These are phyloP conservation scores for Drosophila nigritarsus DNA, from an alignment of 2,888 invertebrate species.

Conservation along the genomic window DNA sequence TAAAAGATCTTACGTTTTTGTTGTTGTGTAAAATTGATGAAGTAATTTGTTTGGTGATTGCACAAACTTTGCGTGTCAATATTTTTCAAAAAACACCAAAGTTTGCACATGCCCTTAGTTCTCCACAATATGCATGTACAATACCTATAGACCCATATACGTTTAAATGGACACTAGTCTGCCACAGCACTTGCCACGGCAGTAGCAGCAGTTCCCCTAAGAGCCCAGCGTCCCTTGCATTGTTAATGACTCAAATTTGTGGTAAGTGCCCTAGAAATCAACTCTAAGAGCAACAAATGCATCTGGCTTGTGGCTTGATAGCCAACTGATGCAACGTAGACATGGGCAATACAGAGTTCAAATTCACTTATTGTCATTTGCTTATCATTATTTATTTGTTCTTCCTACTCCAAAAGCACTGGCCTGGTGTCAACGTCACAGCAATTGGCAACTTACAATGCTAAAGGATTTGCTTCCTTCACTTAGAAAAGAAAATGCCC, in stretches of 20 bases:
- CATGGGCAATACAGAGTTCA: neutral
- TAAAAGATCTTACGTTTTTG: conserved; percentile 78
- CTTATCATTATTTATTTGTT: neutral
- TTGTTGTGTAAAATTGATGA: conserved; percentile 80
- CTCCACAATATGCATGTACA: neutral
- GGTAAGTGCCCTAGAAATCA: conserved; percentile 50
- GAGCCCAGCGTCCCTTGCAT: conserved; percentile 60
- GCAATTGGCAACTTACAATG: neutral
- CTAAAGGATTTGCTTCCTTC: neutral
- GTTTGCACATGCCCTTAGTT: conserved; percentile 26
- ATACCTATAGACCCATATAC: neutral
- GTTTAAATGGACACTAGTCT: neutral
- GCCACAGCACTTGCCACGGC: conserved; percentile 20
- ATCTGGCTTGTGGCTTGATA: conserved; percentile 10
- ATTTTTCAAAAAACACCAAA: conserved; percentile 65
- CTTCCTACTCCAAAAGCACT: too few species aligned
- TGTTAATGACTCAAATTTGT: conserved; percentile 65
- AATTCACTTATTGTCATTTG: neutral
- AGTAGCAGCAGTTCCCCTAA: conserved; percentile 19
- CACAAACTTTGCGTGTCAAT: conserved; percentile 80
- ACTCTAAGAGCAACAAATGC: conserved; percentile 10
- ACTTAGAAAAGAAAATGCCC: neutral
- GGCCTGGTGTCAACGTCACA: neutral
- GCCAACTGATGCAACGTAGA: neutral
- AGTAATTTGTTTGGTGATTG: conserved; percentile 80